A percentile compares a stretch with the other conserved stretches of the same genome.
These are phyloP conservation scores for Chascanopsetta lugubris DNA, from an alignment of 2,113 vertebrate species.

Conservation along the genomic window DNA sequence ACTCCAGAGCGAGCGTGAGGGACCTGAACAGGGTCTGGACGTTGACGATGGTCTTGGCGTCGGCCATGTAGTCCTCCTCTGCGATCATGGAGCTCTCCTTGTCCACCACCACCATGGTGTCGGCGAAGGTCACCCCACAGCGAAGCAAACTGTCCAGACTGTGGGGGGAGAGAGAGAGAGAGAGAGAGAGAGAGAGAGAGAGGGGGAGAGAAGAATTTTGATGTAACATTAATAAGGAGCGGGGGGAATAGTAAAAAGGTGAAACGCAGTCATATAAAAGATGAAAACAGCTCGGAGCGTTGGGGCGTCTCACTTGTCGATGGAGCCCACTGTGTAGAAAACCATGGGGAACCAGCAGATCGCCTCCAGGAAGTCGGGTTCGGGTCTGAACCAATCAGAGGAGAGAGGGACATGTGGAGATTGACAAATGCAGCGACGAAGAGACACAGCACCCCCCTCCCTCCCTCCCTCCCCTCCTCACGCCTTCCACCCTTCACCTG, in stretches of 20 bases:
- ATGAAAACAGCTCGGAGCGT: constrained; percentile 2
- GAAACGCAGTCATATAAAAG: background rate
- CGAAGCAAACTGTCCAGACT: constrained; percentile 85
- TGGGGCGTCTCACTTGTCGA: constrained; percentile 82
- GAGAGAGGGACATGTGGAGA: constrained; percentile 43
- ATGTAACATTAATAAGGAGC: background rate
- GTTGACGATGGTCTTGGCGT: constrained; percentile 86
- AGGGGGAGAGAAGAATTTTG: background rate
- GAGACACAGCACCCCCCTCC: constrained; percentile 14
- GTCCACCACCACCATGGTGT: constrained; percentile 88
- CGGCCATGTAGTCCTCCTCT: constrained; percentile 88
- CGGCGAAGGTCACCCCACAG: constrained; percentile 84
- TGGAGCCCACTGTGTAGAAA: constrained; percentile 87
- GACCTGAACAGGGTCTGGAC: constrained; percentile 86
- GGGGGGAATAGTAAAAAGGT: background rate
- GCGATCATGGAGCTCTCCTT: constrained; percentile 89
- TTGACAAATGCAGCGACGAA: constrained; percentile 32
- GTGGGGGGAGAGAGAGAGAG: background rate
- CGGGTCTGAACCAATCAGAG: constrained; percentile 79
- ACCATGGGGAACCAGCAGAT: constrained; percentile 89
- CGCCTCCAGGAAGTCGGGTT: constrained; percentile 85
- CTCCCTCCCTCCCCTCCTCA: too few species aligned
- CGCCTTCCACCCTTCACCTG: too few species aligned
- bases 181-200: background rate
- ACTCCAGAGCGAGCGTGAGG: too few species aligned